A percentile compares a stretch with the other conserved stretches of the same genome.
phyloP scores from a whole-genome alignment of 2,888 invertebrate species.

The Stenotaenia linearis region DNA sequence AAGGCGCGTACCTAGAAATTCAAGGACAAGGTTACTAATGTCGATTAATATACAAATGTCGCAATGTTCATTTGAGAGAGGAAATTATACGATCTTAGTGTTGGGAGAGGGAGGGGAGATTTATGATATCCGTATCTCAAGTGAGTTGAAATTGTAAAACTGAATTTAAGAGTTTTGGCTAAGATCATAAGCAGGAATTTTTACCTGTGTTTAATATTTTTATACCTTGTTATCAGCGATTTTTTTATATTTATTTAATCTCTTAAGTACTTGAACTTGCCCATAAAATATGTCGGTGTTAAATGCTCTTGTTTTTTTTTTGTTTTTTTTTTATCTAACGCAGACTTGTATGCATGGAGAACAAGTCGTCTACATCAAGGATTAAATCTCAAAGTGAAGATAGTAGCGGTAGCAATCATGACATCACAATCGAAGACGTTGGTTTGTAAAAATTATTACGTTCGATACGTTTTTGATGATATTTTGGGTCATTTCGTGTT shows the following conservation, averaged over 20 bases:
- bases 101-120: too few relatives aligned
- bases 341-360: background rate
- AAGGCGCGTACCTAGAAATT: background rate
- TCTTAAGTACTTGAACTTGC: background rate
- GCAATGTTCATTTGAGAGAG: background rate
- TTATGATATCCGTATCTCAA: too few relatives aligned
- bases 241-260: background rate
- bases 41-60: background rate
- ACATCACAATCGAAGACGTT: conserved; percentile 35
- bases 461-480: background rate
- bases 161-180: too few relatives aligned
- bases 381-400: background rate
- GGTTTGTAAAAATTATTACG: conserved; percentile 24
- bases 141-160: too few relatives aligned
- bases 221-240: background rate
- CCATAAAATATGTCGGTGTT: background rate
- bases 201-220: background rate
- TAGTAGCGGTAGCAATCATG: conserved; percentile 21
- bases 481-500: too few relatives aligned
- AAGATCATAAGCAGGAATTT: background rate
- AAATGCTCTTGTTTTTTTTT: background rate
- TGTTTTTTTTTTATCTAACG: too few relatives aligned
- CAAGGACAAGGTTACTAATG: background rate
- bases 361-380: background rate
- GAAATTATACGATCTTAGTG: background rate